These are phyloP conservation scores for Antedon bifida DNA, from an alignment of 35 echinoderm and acorn worm species.

Conservation along the genomic window DNA sequence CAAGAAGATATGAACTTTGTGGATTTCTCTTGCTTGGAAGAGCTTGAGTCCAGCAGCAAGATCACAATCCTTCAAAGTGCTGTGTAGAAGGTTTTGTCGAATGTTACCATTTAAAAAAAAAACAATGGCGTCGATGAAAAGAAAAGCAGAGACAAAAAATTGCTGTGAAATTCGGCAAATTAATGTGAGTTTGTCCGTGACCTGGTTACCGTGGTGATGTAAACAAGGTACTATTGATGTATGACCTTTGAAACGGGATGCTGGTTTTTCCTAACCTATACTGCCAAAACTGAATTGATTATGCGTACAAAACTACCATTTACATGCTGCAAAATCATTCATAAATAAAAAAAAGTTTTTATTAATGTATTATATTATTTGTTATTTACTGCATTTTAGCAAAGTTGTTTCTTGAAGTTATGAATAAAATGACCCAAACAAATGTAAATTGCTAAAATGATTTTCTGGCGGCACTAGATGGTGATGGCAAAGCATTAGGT, in stretches of 20 bases:
- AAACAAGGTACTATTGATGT: not conserved
- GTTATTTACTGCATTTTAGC: not conserved
- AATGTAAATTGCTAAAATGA: not conserved
- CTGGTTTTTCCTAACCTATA: not conserved
- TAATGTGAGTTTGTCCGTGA: not conserved
- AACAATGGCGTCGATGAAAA: not conserved
- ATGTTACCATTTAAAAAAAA: not conserved
- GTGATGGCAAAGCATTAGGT: not conserved
- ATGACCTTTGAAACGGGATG: slow-evolving; percentile 1
- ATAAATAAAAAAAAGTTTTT: not conserved
- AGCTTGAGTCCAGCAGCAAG: not conserved
- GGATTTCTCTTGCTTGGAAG: not conserved
- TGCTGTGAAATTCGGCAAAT: not conserved
- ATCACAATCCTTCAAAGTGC: not conserved
- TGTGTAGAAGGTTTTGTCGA: not conserved
- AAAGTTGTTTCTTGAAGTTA: not conserved
- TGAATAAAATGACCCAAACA: not conserved
- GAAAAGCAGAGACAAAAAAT: not conserved
- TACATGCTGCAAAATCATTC: not conserved
- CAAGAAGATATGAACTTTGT: not conserved
- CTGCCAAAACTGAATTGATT: not conserved
- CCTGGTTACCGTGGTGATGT: not conserved
- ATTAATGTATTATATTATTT: not conserved
- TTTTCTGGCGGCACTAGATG: not conserved
- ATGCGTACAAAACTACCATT: not conserved